Percentiles rank a stretch among this genome's conserved stretches.
Conservation (phyloP, 2,888 invertebrate species). For the Sepioteuthis lessoniana region DNA sequence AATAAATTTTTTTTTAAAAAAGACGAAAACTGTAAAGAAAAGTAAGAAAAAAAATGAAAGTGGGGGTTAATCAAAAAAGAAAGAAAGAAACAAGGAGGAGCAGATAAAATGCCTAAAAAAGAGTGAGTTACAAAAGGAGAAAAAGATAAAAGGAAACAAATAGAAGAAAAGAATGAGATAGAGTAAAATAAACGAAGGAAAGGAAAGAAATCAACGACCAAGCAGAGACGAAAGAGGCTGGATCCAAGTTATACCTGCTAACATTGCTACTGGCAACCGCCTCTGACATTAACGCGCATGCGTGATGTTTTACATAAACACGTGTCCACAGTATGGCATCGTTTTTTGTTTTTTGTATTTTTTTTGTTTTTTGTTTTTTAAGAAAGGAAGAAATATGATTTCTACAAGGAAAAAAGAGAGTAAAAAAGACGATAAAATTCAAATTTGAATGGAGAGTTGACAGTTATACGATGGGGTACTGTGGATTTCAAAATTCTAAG, state of each 20-base stretch:
- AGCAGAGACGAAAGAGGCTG: neutral
- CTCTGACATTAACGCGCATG: neutral
- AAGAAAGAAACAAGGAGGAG: neutral
- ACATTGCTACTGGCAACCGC: slow-evolving; percentile 8
- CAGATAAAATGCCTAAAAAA: neutral
- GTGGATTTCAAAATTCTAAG: neutral
- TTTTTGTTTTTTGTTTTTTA: too few species aligned
- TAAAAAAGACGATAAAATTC: neutral
- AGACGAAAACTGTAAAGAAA: neutral
- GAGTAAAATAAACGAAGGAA: neutral
- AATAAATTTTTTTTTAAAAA: neutral
- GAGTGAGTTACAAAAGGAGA: neutral
- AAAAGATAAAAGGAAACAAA: neutral
- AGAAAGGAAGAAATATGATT: neutral
- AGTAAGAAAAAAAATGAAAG: neutral
- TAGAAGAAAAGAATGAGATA: neutral
- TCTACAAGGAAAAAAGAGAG: neutral
- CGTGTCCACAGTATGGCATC: neutral
- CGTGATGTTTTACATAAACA: neutral
- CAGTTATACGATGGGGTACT: neutral
- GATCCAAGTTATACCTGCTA: neutral
- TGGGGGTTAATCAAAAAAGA: neutral
- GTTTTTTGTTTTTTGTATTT: too few species aligned
- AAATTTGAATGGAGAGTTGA: neutral
- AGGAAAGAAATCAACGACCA: neutral